phyloP scores from a whole-genome alignment of 2,888 invertebrate genomes.

The Crepidodera aurea region DNA sequence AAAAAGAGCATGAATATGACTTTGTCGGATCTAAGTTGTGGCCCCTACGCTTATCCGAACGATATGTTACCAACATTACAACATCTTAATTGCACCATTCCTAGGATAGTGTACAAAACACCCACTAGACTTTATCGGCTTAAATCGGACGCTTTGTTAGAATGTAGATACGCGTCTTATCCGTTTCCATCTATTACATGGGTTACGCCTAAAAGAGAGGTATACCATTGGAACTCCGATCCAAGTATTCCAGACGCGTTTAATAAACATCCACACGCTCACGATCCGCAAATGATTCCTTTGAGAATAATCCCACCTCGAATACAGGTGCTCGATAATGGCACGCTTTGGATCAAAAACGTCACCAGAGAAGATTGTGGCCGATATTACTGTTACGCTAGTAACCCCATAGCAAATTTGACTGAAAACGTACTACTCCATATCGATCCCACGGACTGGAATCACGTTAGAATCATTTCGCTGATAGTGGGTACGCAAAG shows the following conservation, averaged over 20 bases:
- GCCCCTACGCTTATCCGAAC: slow-evolving; percentile 69
- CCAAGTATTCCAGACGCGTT: slow-evolving; percentile 71
- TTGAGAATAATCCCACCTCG: slow-evolving; percentile 62
- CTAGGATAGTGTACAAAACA: slow-evolving; percentile 68
- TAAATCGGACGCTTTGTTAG: slow-evolving; percentile 73
- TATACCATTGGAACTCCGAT: slow-evolving; percentile 82
- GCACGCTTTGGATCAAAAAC: slow-evolving; percentile 56
- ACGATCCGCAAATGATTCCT: slow-evolving; percentile 64
- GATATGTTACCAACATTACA: slow-evolving; percentile 76
- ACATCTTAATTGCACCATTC: slow-evolving; percentile 76
- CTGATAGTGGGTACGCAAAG: slow-evolving; percentile 82
- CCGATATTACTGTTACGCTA: slow-evolving; percentile 84
- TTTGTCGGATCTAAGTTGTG: slow-evolving; percentile 71
- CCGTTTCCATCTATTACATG: slow-evolving; percentile 84
- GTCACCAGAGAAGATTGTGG: slow-evolving; percentile 84
- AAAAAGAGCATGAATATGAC: slow-evolving; percentile 62
- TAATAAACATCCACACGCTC: slow-evolving; percentile 71
- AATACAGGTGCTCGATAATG: slow-evolving; percentile 70
- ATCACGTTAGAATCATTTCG: slow-evolving; percentile 84
- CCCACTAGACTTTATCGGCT: slow-evolving; percentile 71
- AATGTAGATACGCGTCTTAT: slow-evolving; percentile 76
- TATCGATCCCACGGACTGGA: slow-evolving; percentile 86
- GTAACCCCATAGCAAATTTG: slow-evolving; percentile 82
- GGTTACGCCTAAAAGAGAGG: slow-evolving; percentile 79
- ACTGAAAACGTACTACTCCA: slow-evolving; percentile 79